phyloP scores from a whole-genome alignment of 2,797 vertebrate genomes.

The Pagetopsis macropterus region DNA sequence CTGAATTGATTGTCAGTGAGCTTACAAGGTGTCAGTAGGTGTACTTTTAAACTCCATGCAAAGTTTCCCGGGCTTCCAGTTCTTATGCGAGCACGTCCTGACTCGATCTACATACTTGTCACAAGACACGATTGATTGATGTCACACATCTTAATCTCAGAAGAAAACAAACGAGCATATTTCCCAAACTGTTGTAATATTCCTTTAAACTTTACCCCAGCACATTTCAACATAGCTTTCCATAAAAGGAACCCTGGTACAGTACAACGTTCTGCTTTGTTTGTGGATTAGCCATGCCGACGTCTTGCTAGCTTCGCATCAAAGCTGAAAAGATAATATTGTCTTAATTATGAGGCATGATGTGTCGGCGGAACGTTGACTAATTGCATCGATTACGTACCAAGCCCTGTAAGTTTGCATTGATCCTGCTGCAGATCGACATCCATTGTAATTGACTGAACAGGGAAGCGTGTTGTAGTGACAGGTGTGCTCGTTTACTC shows the following conservation, averaged over 20 bases:
- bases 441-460: conserved; percentile 3
- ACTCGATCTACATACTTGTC: neutral
- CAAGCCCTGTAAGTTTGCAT: conserved; percentile 89
- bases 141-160: too few species aligned
- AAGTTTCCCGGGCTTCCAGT: neutral
- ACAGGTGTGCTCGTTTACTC: neutral
- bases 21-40: neutral
- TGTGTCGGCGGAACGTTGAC: conserved; percentile 90
- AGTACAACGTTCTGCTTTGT: neutral
- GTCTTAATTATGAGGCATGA: conserved; percentile 93
- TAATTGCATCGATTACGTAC: conserved; percentile 91
- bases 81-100: neutral
- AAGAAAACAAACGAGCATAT: neutral
- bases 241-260: neutral
- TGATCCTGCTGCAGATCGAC: conserved; percentile 71
- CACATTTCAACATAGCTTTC: neutral
- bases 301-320: conserved; percentile 3
- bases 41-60: too few species aligned
- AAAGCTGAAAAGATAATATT: neutral
- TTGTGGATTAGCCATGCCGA: neutral
- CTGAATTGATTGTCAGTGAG: neutral
- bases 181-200: neutral
- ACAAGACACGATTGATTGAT: neutral
- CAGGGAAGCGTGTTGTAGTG: conserved; percentile 3
- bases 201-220: neutral